Base-by-base conservation (phyloP, 2,113 vertebrate genomes). In the Myanophis thanlyinensis region DNA sequence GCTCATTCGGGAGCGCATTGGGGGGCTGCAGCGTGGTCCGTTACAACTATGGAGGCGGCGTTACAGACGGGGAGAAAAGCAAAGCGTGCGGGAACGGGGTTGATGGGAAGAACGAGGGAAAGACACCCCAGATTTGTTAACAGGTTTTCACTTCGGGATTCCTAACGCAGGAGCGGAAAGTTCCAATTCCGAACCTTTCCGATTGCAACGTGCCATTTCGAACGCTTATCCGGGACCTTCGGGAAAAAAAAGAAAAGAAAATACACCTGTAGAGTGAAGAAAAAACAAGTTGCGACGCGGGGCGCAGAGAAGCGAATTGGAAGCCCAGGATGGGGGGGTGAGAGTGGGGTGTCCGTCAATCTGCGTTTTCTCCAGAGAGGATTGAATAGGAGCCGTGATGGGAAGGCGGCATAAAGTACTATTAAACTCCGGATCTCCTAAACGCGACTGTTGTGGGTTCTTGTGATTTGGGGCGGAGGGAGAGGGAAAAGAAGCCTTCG, bases 251-350 rank as follows among this genome's bases (percentile, higher is more conserved):
- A n/a, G n/a, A 84, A 73, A 52, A 90, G 5, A n/a, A n/a, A n/a
- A 91, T 94, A 92, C 96, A 95, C 96, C 96, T 97, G 95, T 96
- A 93, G 96, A 94, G 25, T 1, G 4, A 56, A 49, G 20, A 46
- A 22, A 35, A 30, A 0, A 85, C 2, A 94, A 51, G 88, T 9
- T 92, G 93, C 35, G 20, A 22, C 46, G 11, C 12, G 13, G 23
- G 35, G 73, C 9, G 73, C 9, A 35, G 5, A 27, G 89, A 46
- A 47, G 51, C 46, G 73, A 53, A 25, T 62, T 62, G 20, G 25
- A 25, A 80, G 73, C 73, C 3, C 35, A 6, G 35, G 27, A 10
- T 53, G 52, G 1, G 52, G 52, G 51, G 0, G 15, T 20, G 54
- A 5, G 13, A 1, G 53, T 0, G 0, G 27, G 13, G 85, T 0